Evolutionary conservation across 2,888 invertebrate genomes (phyloP).

Genomic region (Trachelus stipa): DNA sequence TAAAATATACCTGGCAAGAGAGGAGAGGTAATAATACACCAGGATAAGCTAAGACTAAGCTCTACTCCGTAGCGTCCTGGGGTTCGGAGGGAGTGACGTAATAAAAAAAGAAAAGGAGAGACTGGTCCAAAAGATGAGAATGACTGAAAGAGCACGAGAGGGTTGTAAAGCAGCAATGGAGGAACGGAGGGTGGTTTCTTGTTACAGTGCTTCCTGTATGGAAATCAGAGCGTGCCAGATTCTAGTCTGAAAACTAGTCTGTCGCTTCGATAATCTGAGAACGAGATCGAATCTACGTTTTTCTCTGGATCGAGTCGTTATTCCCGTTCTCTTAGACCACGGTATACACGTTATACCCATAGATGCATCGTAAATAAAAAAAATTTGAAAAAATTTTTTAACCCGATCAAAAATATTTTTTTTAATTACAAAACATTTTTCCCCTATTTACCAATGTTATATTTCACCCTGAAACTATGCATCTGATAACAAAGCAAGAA

Average conservation of each 20-base stretch:
- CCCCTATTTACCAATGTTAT: too few species aligned
- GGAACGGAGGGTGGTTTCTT: slow-evolving; percentile 55
- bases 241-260: slow-evolving; percentile 30
- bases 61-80: slow-evolving; percentile 11
- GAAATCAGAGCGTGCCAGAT: slow-evolving; percentile 52
- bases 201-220: slow-evolving; percentile 65
- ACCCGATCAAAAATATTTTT: too few species aligned
- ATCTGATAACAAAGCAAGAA: too few species aligned
- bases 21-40: slow-evolving; percentile 38
- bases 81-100: slow-evolving; percentile 1
- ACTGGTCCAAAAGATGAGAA: slow-evolving; percentile 17
- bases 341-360: too few species aligned
- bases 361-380: too few species aligned
- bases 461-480: too few species aligned
- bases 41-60: slow-evolving; percentile 26
- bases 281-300: slow-evolving; percentile 53
- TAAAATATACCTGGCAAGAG: slow-evolving; percentile 26
- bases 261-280: slow-evolving; percentile 53
- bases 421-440: too few species aligned
- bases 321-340: neutral
- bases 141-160: neutral
- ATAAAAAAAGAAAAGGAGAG: neutral
- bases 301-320: neutral
- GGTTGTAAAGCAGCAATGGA: slow-evolving; percentile 10
- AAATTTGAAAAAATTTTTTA: too few species aligned